A percentile compares a stretch with the other conserved stretches of the same genome.
Evolutionary conservation across 1,140 invertebrate genomes (phyloP).

Genomic region (Calliphora vicina): DNA sequence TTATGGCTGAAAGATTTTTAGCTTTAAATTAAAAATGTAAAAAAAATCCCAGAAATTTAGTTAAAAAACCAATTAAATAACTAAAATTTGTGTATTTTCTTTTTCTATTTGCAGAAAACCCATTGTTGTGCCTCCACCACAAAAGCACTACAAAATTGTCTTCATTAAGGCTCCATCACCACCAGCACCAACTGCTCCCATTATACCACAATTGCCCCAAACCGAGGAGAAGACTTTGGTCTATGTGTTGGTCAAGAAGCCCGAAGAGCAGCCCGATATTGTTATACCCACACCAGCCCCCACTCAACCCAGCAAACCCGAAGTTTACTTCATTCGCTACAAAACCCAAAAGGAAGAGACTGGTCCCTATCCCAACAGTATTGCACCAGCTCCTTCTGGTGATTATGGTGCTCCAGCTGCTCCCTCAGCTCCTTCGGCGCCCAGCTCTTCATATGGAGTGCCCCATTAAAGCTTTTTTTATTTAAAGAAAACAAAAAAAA

Average conservation of each 20-base stretch:
- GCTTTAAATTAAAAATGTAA: not conserved
- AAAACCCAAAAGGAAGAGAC: slow-evolving; percentile 74
- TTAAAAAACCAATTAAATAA: not conserved
- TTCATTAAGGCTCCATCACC: slow-evolving; percentile 88
- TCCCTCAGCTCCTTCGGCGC: slow-evolving; percentile 58
- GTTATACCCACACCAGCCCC: slow-evolving; percentile 79
- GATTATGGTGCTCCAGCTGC: slow-evolving; percentile 65
- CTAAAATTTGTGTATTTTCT: not conserved
- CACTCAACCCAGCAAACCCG: slow-evolving; percentile 83
- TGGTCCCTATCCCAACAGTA: slow-evolving; percentile 65
- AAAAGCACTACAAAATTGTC: slow-evolving; percentile 90
- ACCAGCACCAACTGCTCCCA: slow-evolving; percentile 77
- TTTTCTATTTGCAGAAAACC: slow-evolving; percentile 63
- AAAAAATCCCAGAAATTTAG: not conserved
- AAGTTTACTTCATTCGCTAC: slow-evolving; percentile 88
- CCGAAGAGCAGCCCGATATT: slow-evolving; percentile 81
- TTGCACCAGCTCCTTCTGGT: slow-evolving; percentile 61
- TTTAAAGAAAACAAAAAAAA: not conserved
- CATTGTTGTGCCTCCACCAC: slow-evolving; percentile 73
- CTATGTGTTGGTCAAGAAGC: slow-evolving; percentile 89
- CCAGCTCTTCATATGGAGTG: slow-evolving; percentile 60
- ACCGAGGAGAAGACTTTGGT: slow-evolving; percentile 89
- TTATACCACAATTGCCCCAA: slow-evolving; percentile 77
- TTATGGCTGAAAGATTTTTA: slow-evolving; percentile 3
- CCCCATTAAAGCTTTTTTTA: slow-evolving; percentile 48